Percentiles rank a stretch among this genome's conserved stretches.
These are phyloP conservation scores for Isotomurus palustris DNA, from an alignment of 2,888 invertebrate species.

Conservation along the genomic window DNA sequence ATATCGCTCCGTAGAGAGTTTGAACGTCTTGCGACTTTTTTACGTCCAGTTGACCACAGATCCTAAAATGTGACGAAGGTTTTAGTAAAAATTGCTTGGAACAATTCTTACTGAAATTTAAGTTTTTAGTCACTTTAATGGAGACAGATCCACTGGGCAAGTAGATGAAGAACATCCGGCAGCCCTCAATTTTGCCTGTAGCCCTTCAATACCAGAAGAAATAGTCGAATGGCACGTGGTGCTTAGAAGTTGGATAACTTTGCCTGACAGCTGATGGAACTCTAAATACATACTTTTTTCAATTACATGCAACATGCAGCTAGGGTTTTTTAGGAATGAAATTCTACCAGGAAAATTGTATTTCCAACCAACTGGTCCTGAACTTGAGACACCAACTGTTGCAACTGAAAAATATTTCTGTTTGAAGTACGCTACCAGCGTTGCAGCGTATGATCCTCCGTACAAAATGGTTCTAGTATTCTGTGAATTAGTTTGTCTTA, in stretches of 20 bases:
- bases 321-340: not conserved
- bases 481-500: constrained; percentile 29
- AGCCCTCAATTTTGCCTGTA: too few species aligned
- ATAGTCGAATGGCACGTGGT: too few species aligned
- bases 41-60: not conserved
- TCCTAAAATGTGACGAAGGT: too few species aligned
- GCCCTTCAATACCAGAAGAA: too few species aligned
- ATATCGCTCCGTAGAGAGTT: not conserved
- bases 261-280: too few species aligned
- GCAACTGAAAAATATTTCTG: constrained; percentile 66
- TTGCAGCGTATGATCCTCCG: constrained; percentile 85
- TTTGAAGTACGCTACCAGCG: constrained; percentile 78
- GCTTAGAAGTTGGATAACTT: too few species aligned
- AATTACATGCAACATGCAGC: not conserved
- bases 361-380: constrained; percentile 50
- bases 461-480: constrained; percentile 83
- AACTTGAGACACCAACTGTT: constrained; percentile 52
- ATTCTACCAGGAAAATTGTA: constrained; percentile 3
- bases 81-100: too few species aligned
- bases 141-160: too few species aligned
- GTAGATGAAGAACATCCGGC: too few species aligned
- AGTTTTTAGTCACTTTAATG: too few species aligned
- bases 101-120: too few species aligned
- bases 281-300: not conserved
- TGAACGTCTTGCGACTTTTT: not conserved